Percentiles rank a stretch among this genome's conserved stretches.
Evolutionary conservation across 2,797 vertebrate genomes (phyloP).

Genomic region (Mionectes olivaceus): DNA sequence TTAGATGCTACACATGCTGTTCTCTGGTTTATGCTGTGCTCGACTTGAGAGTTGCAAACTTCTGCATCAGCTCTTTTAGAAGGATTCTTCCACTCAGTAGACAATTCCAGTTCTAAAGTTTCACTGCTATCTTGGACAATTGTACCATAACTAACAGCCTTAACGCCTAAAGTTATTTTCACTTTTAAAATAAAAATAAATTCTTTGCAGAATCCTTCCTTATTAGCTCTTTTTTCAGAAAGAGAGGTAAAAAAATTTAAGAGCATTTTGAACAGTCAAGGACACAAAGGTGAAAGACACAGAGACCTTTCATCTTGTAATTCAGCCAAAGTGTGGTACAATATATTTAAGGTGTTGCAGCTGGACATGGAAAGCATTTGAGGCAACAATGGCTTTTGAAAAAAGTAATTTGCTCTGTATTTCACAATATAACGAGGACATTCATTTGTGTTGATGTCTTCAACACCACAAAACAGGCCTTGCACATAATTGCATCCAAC

Average conservation of each 20-base stretch:
- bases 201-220: background rate
- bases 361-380: background rate
- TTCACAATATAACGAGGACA: constrained; percentile 24
- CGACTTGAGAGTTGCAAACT: background rate
- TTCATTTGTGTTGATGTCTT: constrained; percentile 3
- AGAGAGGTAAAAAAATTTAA: background rate
- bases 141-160: background rate
- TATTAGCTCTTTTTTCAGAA: background rate
- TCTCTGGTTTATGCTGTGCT: background rate
- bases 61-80: background rate
- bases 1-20: background rate
- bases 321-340: background rate
- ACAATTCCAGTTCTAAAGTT: background rate
- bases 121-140: background rate
- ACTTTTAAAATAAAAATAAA: background rate
- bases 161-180: background rate
- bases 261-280: background rate
- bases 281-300: background rate
- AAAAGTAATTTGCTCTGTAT: background rate
- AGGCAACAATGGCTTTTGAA: background rate
- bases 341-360: background rate
- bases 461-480: background rate
- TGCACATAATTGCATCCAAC: background rate
- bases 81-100: background rate
- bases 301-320: background rate